Percentiles rank a stretch among this genome's conserved stretches.
phyloP scores from a whole-genome alignment of 2,113 vertebrate species.

The Hippocampus comes region DNA sequence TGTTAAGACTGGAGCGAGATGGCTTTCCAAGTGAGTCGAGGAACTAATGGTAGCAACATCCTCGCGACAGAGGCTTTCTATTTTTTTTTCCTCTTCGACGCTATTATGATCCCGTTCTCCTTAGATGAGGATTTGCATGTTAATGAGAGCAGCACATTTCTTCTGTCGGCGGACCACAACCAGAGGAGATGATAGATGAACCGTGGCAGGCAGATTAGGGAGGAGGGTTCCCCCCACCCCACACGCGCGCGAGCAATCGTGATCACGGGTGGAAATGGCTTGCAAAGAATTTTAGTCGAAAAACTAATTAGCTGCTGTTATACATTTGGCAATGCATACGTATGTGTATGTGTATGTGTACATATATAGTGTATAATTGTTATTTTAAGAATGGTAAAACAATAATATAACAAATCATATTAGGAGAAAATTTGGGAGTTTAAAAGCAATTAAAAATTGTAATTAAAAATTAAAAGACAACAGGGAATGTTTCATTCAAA shows the following conservation, averaged over 20 bases:
- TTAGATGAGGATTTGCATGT: conserved; percentile 80
- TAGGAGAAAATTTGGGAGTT: too few relatives aligned
- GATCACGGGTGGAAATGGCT: not conserved
- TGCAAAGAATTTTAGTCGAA: not conserved
- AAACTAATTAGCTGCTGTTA: not conserved
- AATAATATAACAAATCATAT: too few relatives aligned
- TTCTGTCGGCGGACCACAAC: conserved; percentile 68
- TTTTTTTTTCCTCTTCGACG: not conserved
- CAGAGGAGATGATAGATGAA: conserved; percentile 69
- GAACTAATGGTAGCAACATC: conserved; percentile 64
- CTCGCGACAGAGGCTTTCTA: conserved; percentile 44
- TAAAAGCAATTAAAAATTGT: too few relatives aligned
- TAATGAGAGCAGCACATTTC: conserved; percentile 78
- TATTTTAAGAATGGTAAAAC: too few relatives aligned
- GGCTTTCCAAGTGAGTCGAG: conserved; percentile 65
- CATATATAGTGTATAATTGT: too few relatives aligned
- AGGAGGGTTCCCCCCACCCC: not conserved
- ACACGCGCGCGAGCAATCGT: not conserved
- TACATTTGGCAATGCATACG: not conserved
- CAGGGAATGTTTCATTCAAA: too few relatives aligned
- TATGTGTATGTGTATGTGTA: not conserved
- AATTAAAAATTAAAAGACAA: too few relatives aligned
- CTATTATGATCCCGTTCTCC: conserved; percentile 51
- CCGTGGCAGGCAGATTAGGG: conserved; percentile 20
- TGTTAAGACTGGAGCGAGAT: conserved; percentile 63